Percentiles rank a stretch among this genome's conserved stretches.
Evolutionary conservation across 2,113 vertebrate genomes (phyloP).

Genomic region (Gambusia holbrooki): DNA sequence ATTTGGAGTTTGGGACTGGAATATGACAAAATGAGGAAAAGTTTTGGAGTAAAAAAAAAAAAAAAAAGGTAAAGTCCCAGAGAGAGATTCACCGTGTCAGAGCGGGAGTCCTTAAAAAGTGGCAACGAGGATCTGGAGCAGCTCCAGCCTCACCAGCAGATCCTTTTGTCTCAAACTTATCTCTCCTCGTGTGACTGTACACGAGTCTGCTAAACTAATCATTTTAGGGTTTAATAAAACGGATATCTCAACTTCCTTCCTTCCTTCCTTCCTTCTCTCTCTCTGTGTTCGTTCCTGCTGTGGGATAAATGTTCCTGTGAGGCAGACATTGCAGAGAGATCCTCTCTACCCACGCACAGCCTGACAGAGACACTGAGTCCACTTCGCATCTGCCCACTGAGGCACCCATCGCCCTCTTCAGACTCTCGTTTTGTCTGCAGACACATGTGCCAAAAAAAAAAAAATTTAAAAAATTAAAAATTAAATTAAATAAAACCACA

Average conservation of each 20-base stretch:
- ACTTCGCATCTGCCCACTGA: slow-evolving; percentile 55
- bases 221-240: neutral
- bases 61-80: neutral
- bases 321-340: slow-evolving; percentile 59
- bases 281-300: slow-evolving; percentile 8
- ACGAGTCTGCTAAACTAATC: slow-evolving; percentile 1
- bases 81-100: neutral
- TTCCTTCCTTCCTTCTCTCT: neutral
- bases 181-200: neutral
- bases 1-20: neutral
- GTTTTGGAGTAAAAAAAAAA: no score
- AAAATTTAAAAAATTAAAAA: neutral
- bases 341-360: slow-evolving; percentile 70
- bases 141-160: slow-evolving; percentile 31
- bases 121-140: slow-evolving; percentile 33
- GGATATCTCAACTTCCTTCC: neutral
- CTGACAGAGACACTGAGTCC: slow-evolving; percentile 64
- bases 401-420: slow-evolving; percentile 42
- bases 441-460: neutral
- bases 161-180: slow-evolving; percentile 50
- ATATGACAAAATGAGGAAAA: no score
- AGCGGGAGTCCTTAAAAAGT: slow-evolving; percentile 16
- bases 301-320: slow-evolving; percentile 67
- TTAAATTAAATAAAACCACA: neutral
- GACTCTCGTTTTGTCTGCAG: slow-evolving; percentile 41